Conservation (phyloP, 2,797 vertebrate genomes). For the Galaxias olidus region DNA sequence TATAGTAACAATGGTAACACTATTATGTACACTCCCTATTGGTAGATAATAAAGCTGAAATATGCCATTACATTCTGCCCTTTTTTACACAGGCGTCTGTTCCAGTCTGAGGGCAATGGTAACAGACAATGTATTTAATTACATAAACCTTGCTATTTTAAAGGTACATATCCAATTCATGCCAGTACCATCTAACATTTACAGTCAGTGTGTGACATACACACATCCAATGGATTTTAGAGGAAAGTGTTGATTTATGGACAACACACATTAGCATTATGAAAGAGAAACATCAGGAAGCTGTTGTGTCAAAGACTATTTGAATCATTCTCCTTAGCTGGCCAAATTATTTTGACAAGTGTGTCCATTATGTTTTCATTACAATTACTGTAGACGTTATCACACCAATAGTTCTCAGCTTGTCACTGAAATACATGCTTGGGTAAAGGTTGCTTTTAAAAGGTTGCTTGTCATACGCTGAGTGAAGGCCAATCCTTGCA, state of each 20-base stretch:
- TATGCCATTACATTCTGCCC: constrained; percentile 16
- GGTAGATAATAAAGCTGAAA: background rate
- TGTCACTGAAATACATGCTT: constrained; percentile 7
- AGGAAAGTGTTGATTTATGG: constrained; percentile 47
- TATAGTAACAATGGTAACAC: too few species aligned
- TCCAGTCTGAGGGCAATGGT: background rate
- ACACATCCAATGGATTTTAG: constrained; percentile 35
- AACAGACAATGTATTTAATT: constrained; percentile 37
- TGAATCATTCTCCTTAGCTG: constrained; percentile 25
- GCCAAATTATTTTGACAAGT: constrained; percentile 21
- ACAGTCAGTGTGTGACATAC: constrained; percentile 32
- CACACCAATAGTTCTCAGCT: constrained; percentile 1
- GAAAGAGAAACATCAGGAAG: constrained; percentile 51
- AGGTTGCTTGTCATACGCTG: constrained; percentile 4
- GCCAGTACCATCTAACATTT: constrained; percentile 32
- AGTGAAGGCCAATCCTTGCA: background rate
- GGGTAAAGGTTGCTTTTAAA: constrained; percentile 5
- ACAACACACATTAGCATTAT: constrained; percentile 23
- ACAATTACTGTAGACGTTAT: constrained; percentile 15
- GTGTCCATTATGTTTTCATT: constrained; percentile 22
- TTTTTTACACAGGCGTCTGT: constrained; percentile 12
- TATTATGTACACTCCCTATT: too few species aligned
- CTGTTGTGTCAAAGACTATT: constrained; percentile 26
- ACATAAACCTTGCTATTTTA: constrained; percentile 30
- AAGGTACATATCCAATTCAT: constrained; percentile 43